Evolutionary conservation across 2,113 vertebrate genomes (phyloP), one percentile per base, ranked within the genome.

Genomic region (Rhagologus leucostigma): DNA sequence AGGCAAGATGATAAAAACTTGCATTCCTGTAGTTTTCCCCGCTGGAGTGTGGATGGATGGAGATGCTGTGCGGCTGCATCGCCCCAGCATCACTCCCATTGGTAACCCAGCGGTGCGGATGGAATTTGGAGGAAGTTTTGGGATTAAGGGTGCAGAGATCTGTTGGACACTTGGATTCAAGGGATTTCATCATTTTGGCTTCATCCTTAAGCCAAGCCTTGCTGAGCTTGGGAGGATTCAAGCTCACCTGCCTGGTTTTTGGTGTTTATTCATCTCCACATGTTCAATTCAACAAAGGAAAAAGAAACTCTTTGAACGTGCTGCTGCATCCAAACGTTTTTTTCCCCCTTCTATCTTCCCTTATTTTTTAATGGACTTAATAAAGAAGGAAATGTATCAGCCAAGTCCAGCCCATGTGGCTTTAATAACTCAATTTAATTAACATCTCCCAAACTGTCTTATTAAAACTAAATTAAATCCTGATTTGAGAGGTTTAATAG

Each of bases 351-450:
- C 88, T 68, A 67, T 86, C 83, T 94, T 86, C 85, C 13, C 37
- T 86, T 88, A 77, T 86, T 95, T 95, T 96, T 92, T 94, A 95
- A 95, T 87, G 89, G 87, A 41, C 92, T 96, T 95, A 92, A 96
- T 91, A 93, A 93, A 94, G 81, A 92, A 33, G 68, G 85, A 95
- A 92, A 93, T 69, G 63, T 87, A 95, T 91, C 90, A 89, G 94
- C 84, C 77, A 89, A 91, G 86, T 68, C 87, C 92, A 92, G 77
- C 81, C 89, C 94, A 95, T 96, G 81, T 95, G 95, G 60, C 94
- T 96, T 95, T 95, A 96, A 97, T 96, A 95, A 94, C 84, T 67
- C 94, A 90, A 95, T 96, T 96, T 95, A 92, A 97, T 97, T 96
- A 97, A 93, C 92, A 89, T 95, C 92, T 92, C 94, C 96, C 94